These are phyloP conservation scores for Lepisosteus oculatus DNA, from an alignment of 2,113 vertebrate species.

Conservation along the genomic window DNA sequence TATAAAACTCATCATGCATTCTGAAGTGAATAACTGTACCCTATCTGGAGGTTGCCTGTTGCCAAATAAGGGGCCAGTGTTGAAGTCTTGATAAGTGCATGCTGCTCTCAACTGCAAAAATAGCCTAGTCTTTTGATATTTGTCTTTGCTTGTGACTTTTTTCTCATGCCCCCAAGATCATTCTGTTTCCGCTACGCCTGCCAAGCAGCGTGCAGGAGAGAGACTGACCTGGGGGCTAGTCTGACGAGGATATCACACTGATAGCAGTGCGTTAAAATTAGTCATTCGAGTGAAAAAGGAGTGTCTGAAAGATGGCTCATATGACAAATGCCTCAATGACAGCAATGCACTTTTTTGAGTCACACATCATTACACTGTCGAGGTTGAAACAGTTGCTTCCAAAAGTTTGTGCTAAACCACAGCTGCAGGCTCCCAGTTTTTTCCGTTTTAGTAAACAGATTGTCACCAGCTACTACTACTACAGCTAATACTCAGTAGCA, in stretches of 20 bases:
- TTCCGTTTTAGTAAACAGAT: too few relatives aligned
- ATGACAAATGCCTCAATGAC: neutral
- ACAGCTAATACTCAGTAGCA: too few relatives aligned
- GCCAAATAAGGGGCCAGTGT: too few relatives aligned
- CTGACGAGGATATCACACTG: neutral
- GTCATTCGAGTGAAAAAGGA: neutral
- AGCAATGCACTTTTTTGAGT: neutral
- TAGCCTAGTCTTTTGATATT: neutral
- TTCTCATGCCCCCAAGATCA: neutral
- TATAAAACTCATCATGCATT: too few relatives aligned
- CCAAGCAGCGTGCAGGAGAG: neutral
- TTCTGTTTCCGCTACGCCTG: neutral
- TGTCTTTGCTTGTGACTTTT: neutral
- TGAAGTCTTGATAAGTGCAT: too few relatives aligned
- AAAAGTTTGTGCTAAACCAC: too few relatives aligned
- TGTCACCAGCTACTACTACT: too few relatives aligned
- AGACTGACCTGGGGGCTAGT: neutral
- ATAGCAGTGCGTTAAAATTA: neutral
- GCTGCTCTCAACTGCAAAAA: too few relatives aligned
- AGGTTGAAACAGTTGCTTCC: neutral
- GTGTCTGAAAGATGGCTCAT: neutral
- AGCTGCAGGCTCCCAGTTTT: too few relatives aligned
- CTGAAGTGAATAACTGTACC: too few relatives aligned
- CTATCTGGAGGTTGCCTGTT: too few relatives aligned
- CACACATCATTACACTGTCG: too few relatives aligned